These are phyloP conservation scores for Agonopterix heracliana DNA, from an alignment of 2,888 invertebrate species.

Conservation along the genomic window DNA sequence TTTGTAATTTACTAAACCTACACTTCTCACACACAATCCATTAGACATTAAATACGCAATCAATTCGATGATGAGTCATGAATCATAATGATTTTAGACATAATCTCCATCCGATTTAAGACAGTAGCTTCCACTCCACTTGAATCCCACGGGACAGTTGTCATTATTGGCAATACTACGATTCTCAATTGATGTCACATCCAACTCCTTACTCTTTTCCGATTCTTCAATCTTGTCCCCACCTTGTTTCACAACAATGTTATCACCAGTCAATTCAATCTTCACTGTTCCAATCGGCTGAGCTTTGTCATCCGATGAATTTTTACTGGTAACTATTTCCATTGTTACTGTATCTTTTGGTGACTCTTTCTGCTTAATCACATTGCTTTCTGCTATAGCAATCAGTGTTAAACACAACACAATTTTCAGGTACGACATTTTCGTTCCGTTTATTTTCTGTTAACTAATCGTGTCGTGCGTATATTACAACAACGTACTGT, in stretches of 20 bases:
- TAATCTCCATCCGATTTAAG: slow-evolving; percentile 18
- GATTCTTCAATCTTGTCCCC: slow-evolving; percentile 5
- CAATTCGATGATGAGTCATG: no score
- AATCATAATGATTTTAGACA: background rate
- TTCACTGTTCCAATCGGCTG: slow-evolving; percentile 12
- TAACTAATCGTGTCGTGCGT: background rate
- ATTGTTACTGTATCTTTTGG: slow-evolving; percentile 18
- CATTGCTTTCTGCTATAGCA: slow-evolving; percentile 18
- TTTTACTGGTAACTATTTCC: slow-evolving; percentile 20
- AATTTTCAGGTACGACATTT: no score
- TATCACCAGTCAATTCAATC: slow-evolving; percentile 13
- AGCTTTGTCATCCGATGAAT: slow-evolving; percentile 6
- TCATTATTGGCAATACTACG: slow-evolving; percentile 19
- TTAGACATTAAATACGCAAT: no score
- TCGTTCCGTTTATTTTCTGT: no score
- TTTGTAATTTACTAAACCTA: background rate
- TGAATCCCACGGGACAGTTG: slow-evolving; percentile 29
- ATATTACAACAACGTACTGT: background rate
- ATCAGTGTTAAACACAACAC: slow-evolving; percentile 17
- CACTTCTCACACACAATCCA: background rate
- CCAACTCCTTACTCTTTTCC: background rate
- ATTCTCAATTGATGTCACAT: slow-evolving; percentile 14
- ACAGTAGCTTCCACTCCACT: slow-evolving; percentile 22
- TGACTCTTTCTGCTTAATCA: slow-evolving; percentile 16
- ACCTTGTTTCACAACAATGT: background rate